Base-by-base conservation (phyloP, 1,140 invertebrate genomes). In the Protaetia brevitarsis region DNA sequence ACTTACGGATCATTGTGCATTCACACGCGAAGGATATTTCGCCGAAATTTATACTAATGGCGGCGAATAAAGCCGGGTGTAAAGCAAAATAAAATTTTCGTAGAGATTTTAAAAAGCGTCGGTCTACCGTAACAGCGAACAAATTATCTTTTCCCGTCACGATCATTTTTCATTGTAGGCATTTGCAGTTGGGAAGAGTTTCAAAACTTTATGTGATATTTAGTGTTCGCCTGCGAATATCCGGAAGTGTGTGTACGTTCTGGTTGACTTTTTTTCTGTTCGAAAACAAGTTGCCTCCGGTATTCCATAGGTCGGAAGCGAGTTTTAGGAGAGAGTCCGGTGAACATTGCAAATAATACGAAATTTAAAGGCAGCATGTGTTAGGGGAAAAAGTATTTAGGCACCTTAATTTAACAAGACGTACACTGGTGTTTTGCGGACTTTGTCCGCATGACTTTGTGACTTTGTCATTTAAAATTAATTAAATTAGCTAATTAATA, bases 21-120 rank as follows among this genome's bases (percentile, higher is more conserved):
- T 51, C 41, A 51, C 10, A 51, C 13, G 19, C 41, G 41, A 51
- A 51, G 19, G 26, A 51, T 51, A 51, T 51, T 51, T 51, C 19
- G 41, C 16, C 59, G 29, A 61, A 61, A 61, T 61, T 61, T 61
- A 61, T 34, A 61, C 59, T 61, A 61, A 61, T 36, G 59, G 31
- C 59, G 30, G 10, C 28, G 19, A 13, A 34, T 23, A 31, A 61
- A 61, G 29, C 59, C 59, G 7, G 31, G 19, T 61, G 29, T 23
- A 61, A 61, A 31, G 31, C 59, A 31, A 61, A 61, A 61, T 61
- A 61, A 34, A 34, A 61, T 21, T 11, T 10, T 61, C 0, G 26
- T 34, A 30, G 31, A 51, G 41, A 51, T 51, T 31, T 34, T 61
- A 51, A 31, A 61, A 30, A 61, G 28, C 13, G 26, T 21, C 59